Evolutionary conservation across 2,113 vertebrate genomes (phyloP), one percentile per base, ranked within the genome.

Genomic region (Phalacrocorax aristotelis): DNA sequence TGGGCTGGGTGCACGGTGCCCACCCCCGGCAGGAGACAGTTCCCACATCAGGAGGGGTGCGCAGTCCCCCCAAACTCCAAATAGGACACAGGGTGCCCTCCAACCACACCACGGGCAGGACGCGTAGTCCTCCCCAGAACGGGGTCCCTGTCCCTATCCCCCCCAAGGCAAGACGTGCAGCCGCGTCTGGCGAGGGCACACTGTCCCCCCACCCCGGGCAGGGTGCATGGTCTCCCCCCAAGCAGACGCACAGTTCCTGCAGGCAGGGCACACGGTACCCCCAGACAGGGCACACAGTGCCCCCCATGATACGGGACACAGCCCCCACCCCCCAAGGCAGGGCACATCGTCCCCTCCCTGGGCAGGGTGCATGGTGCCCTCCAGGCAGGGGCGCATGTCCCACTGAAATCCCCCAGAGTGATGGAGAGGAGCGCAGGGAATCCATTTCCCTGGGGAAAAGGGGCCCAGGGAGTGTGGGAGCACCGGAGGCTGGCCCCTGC

Each of bases 391-490:
- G 3, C 36, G 61, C 49, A 22, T 13, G 36, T 34, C 30, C 27
- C 15, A 23, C 11, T 7, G 2, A 57, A 55, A 52, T 46, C 5
- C 22, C 7, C 8, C 17, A 11, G 29, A 38, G n/a, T 0, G 2
- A 4, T 15, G 17, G n/a, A 46, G 18, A 68, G 22, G 8, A 68
- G 13, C 2, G 2, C n/a, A 40, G 40, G 38, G 29, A 70, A 49
- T 8, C 3, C 3, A 10, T 34, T 52, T 54, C 30, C n/a, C n/a
- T 12, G 15, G 13, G 69, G 4, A 5, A 46, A 75, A 36, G 16
- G 8, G 11, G 18, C 3, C 25, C 11, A 7, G 1, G 2, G 25
- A n/a, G 11, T 12, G n/a, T 75, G 9, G 17, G 29, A 11, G 15
- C 16, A 15, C 12, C 34, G 29, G 7, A 62, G 19, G 16, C 29